Base-by-base conservation (phyloP, 2,113 vertebrate genomes). In the Pangasianodon hypophthalmus region DNA sequence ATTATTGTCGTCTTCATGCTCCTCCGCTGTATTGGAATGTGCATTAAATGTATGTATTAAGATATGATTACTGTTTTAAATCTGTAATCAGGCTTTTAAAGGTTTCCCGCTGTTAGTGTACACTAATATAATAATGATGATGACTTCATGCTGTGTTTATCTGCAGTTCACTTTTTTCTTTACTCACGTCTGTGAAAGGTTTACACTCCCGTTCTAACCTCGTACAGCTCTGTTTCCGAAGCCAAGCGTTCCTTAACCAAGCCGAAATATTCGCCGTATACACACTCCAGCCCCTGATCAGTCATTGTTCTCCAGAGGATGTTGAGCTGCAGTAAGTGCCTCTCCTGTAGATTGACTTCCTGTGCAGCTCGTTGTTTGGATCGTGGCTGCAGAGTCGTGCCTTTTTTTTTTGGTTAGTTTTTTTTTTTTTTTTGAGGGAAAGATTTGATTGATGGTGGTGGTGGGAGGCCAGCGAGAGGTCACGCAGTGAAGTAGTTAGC, bases 401-500 rank as follows among this genome's bases (percentile, higher is more conserved):
- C 4, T 32, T 67, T 4, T 69, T 32, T 69, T 14, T 69, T 37
- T 32, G 5, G 14, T 67, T 62, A 26, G 54, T 58, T 6, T 0
- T 26, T 69, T 19, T 58, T 6, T 0, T 26, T 69, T 19, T 19
- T 41, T 41, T 73, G 32, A 3, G 32, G 7, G 71, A 73, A 6
- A 13, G 29, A 69, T 56, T 41, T 73, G 18, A 21, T 41, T 73
- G 71, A 21, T 44, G 37, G 37, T 0, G 37, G 71, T 24, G 54
- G 69, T 77, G 41, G 24, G 88, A 44, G 62, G 48, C 48, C 21
- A 48, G 60, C 48, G 24, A 79, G 62, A 69, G 84, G 84, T 75
- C 87, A 88, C 56, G 64, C 77, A 26, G 62, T 77, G 60, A 84
- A 90, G 83, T 77, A 69, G 71, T 90, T 24, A 32, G 81, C 44